Evolutionary conservation across 2,113 vertebrate species (phyloP).

Genomic region (Sterrhoptilus dennistouni): DNA sequence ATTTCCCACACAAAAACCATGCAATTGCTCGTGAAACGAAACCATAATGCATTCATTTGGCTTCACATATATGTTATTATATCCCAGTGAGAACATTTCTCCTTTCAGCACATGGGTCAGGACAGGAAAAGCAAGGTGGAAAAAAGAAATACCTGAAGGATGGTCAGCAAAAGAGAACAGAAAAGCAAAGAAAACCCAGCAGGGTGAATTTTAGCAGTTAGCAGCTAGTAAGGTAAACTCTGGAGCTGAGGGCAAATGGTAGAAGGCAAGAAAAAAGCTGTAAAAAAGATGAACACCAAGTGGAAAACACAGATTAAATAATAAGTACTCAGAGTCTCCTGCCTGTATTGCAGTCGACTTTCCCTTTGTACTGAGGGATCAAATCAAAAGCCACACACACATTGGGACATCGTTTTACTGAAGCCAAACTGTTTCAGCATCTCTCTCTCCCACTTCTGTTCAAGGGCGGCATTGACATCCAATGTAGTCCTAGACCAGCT

Average conservation of each 20-base stretch:
- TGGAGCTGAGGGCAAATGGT: neutral
- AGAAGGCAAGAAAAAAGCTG: neutral
- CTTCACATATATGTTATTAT: neutral
- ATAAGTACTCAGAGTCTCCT: neutral
- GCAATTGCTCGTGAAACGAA: neutral
- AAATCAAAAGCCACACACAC: neutral
- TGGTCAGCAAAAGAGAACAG: neutral
- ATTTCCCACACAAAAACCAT: neutral
- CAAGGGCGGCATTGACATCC: neutral
- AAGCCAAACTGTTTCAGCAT: neutral
- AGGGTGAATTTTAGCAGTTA: neutral
- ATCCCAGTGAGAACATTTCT: neutral
- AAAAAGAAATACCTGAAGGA: neutral
- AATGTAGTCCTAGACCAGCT: neutral
- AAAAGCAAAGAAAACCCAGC: neutral
- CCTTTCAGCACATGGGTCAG: neutral
- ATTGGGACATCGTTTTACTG: neutral
- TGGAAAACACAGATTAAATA: slow-evolving; percentile 1
- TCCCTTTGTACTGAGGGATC: neutral
- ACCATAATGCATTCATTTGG: neutral
- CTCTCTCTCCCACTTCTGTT: neutral
- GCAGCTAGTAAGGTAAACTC: neutral
- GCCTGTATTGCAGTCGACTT: neutral
- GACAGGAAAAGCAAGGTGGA: neutral
- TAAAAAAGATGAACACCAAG: neutral